Base-by-base conservation (phyloP, 2,888 invertebrate genomes). In the Phyto melanocephala region DNA sequence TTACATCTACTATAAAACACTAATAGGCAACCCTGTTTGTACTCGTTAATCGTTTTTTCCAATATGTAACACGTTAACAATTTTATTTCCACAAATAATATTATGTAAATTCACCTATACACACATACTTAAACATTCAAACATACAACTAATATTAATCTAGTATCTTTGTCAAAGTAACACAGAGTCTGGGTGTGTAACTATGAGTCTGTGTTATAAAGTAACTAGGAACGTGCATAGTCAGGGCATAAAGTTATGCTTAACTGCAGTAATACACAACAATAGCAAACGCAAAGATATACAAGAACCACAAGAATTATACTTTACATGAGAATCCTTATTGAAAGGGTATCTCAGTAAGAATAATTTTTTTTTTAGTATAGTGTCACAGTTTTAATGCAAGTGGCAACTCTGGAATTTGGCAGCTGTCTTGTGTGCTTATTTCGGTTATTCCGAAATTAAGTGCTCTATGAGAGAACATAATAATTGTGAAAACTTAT, bases 51-150 rank as follows among this genome's bases (percentile, higher is more conserved):
- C 28, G 4, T 24, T 2, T 13, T 40, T 22, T 24, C 3, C 22
- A 22, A 70, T n/a, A 58, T 45, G 56, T 71, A 47, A 71, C 71
- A 60, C 58, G 47, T 58, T 71, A 47, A 60, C 42, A 60, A 71
- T 58, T 52, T 45, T 10, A 47, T 71, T 71, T 71, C 6, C 22
- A 35, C 50, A 60, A 60, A 42, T 11, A 60, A 40, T 24, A 60
- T 40, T 60, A 40, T n/a, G 40, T 40, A 60, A n/a, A 22, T 24
- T 22, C 60, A 40, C 60, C 40, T 37, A 24, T n/a, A 60, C 5
- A 22, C 10, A 7, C 2, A 22, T n/a, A n/a, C 7, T n/a, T n/a
- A n/a, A 20, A 1, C 7, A 20, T 7, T 1, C 20, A 13, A 7
- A 65, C 8, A 45, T 20, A n/a, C n/a, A 56, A 56, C 35, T 37